Evolutionary conservation across 2,797 vertebrate genomes (phyloP).

Genomic region (Anabacerthia variegaticeps): DNA sequence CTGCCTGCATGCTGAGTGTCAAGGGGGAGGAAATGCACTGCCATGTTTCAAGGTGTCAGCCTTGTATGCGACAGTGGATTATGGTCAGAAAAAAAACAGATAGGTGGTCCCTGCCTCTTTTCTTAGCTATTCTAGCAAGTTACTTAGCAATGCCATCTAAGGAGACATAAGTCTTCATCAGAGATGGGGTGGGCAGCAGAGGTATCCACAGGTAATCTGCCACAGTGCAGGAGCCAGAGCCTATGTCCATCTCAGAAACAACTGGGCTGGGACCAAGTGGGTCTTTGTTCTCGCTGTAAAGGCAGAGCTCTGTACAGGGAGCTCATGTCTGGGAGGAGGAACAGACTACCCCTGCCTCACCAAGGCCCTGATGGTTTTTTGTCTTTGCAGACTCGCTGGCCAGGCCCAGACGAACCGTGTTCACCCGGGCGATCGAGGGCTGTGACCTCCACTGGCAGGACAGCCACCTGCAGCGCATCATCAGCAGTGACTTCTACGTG

Average conservation of each 20-base stretch:
- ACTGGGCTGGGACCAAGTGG: neutral
- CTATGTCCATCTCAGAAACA: rapidly evolving
- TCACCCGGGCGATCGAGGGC: slow-evolving; percentile 93
- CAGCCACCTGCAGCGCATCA: slow-evolving; percentile 97
- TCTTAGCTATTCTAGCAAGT: neutral
- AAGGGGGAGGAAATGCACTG: neutral
- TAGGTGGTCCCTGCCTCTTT: neutral
- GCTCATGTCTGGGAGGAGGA: neutral
- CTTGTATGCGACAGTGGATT: neutral
- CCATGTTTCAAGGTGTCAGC: neutral
- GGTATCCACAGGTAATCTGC: neutral
- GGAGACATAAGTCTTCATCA: neutral
- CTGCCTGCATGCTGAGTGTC: neutral
- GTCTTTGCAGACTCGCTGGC: slow-evolving; percentile 87
- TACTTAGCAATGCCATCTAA: neutral
- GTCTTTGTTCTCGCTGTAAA: neutral
- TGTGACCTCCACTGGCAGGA: slow-evolving; percentile 99
- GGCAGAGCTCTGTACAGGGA: neutral
- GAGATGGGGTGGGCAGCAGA: neutral
- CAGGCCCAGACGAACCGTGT: slow-evolving; percentile 91
- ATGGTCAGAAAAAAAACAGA: neutral
- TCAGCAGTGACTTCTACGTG: slow-evolving; percentile 94
- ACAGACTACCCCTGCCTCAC: neutral
- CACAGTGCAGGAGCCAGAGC: neutral
- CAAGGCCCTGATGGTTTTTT: neutral